A percentile compares a stretch with the other conserved stretches of the same genome.
Evolutionary conservation across 1,140 invertebrate genomes (phyloP).

Genomic region (Cepaea nemoralis): DNA sequence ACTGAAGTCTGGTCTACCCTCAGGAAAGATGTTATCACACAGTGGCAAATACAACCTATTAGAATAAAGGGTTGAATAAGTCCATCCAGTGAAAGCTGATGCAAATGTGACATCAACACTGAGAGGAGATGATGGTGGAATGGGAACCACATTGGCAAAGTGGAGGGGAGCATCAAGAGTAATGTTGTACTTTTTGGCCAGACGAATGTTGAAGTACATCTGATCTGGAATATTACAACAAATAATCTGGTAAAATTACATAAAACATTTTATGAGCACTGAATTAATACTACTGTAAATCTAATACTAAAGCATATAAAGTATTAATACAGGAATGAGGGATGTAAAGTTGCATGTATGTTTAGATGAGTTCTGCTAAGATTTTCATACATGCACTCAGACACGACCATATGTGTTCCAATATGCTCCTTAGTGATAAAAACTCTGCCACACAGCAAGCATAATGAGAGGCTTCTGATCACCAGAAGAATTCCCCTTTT

Average conservation of each 20-base stretch:
- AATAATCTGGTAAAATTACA: slow-evolving; percentile 2
- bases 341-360: too few species aligned
- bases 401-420: too few species aligned
- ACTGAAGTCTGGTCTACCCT: slow-evolving; percentile 30
- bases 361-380: too few species aligned
- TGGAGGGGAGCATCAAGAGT: slow-evolving; percentile 51
- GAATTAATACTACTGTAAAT: too few species aligned
- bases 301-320: too few species aligned
- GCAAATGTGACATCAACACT: slow-evolving; percentile 48
- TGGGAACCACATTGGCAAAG: slow-evolving; percentile 56
- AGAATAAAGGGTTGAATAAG: slow-evolving; percentile 53
- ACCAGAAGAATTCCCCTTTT: too few species aligned
- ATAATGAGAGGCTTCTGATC: too few species aligned
- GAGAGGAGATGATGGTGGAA: slow-evolving; percentile 39
- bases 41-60: slow-evolving; percentile 45
- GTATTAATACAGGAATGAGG: too few species aligned
- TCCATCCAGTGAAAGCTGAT: slow-evolving; percentile 53
- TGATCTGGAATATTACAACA: slow-evolving; percentile 47
- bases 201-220: slow-evolving; percentile 1
- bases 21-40: slow-evolving; percentile 45
- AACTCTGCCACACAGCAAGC: too few species aligned
- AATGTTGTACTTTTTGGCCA: slow-evolving; percentile 31
- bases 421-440: too few species aligned
- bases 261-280: too few species aligned
- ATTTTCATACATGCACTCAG: too few species aligned